Percentiles rank a stretch among this genome's conserved stretches.
phyloP scores from a whole-genome alignment of 2,797 vertebrate species.

The Notamacropus eugenii region DNA sequence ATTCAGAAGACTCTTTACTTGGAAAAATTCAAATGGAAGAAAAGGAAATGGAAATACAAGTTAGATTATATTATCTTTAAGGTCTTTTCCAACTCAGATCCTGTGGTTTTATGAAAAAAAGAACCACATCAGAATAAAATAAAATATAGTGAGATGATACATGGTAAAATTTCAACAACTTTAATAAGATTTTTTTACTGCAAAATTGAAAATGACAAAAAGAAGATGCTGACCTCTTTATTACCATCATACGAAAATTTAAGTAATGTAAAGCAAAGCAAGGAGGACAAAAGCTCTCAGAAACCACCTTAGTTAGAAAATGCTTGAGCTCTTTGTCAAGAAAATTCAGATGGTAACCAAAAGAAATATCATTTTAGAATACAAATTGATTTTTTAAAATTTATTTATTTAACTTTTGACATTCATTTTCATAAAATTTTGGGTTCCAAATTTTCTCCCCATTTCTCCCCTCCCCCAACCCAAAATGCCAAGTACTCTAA shows the following conservation, averaged over 20 bases:
- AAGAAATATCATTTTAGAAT: not conserved
- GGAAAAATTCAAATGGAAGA: not conserved
- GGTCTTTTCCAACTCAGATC: not conserved
- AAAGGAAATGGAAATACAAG: not conserved
- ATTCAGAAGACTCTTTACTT: not conserved
- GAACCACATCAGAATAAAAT: not conserved
- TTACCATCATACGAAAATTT: not conserved
- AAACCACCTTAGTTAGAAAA: not conserved
- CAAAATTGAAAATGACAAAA: not conserved
- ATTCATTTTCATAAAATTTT: too few species aligned
- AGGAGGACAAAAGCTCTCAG: not conserved
- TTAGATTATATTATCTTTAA: not conserved
- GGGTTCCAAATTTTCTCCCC: too few species aligned
- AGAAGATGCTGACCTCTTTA: not conserved
- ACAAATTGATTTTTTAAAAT: too few species aligned
- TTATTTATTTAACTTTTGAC: too few species aligned
- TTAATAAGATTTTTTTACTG: not conserved
- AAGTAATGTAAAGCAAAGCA: not conserved
- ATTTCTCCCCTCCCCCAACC: too few species aligned
- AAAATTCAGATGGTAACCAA: not conserved
- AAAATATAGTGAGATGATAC: not conserved
- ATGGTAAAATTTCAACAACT: not conserved
- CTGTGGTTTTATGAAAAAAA: not conserved
- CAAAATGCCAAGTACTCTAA: too few species aligned
- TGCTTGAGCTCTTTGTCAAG: not conserved